These are phyloP conservation scores for Crocodylus rhombifer DNA, from an alignment of 2,797 vertebrate genomes.

Conservation along the genomic window DNA sequence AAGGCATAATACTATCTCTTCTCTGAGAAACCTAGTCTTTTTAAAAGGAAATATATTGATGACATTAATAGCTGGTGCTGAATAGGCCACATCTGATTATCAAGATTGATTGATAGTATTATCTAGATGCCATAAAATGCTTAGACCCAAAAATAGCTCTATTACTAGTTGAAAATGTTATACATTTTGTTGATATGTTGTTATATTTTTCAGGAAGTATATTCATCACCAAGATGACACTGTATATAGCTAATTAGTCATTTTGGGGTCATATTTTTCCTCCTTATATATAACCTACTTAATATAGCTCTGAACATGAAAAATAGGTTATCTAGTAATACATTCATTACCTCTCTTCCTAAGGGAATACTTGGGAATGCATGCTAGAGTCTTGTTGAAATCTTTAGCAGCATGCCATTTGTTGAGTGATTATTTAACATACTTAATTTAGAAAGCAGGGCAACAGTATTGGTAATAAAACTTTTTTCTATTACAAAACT, in stretches of 20 bases:
- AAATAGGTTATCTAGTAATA: background rate
- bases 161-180: background rate
- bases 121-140: slow-evolving; percentile 26
- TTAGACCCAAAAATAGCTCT: slow-evolving; percentile 31
- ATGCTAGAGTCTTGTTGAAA: background rate
- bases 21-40: background rate
- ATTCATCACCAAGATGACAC: background rate
- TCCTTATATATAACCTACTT: background rate
- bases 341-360: background rate
- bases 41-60: slow-evolving; percentile 5
- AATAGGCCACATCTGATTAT: slow-evolving; percentile 51
- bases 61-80: slow-evolving; percentile 11
- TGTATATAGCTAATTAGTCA: background rate
- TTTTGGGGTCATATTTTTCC: background rate
- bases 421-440: background rate
- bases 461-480: background rate
- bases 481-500: background rate
- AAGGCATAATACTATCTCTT: background rate
- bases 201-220: slow-evolving; percentile 2
- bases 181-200: background rate
- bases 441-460: background rate
- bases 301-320: background rate
- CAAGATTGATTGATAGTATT: slow-evolving; percentile 40
- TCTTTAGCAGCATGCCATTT: background rate
- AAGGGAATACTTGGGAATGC: background rate